These are phyloP conservation scores for Trachelus iudaicus DNA, from an alignment of 2,888 invertebrate species.

Conservation along the genomic window DNA sequence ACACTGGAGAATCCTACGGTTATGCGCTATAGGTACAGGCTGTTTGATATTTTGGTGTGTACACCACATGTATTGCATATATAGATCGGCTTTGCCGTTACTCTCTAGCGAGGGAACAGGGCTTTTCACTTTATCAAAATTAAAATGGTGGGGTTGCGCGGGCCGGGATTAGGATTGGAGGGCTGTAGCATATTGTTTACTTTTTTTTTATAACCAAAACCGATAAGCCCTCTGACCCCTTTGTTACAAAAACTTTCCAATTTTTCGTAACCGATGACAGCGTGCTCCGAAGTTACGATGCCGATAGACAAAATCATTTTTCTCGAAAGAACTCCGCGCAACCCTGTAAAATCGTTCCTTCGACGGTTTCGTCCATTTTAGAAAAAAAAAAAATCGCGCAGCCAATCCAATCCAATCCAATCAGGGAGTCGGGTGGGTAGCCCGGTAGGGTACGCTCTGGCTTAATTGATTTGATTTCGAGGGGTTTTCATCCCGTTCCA, in stretches of 20 bases:
- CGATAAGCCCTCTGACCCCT: neutral
- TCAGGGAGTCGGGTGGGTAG: conserved; percentile 36
- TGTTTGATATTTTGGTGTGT: neutral
- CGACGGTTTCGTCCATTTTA: conserved; percentile 52
- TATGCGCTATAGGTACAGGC: neutral
- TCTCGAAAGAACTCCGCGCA: neutral
- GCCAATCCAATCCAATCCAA: conserved; percentile 49
- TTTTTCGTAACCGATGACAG: neutral
- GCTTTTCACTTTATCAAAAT: neutral
- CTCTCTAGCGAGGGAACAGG: neutral
- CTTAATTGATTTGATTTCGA: conserved; percentile 64
- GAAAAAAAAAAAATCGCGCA: conserved; percentile 28
- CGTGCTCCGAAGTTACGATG: neutral
- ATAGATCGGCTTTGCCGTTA: neutral
- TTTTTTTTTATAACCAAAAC: neutral
- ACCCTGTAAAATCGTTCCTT: neutral
- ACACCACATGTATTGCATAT: neutral
- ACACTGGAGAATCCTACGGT: neutral
- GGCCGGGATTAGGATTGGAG: neutral
- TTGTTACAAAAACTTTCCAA: neutral
- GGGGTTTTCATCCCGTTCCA: conserved; percentile 51
- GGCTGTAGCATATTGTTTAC: neutral
- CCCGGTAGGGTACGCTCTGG: conserved; percentile 36
- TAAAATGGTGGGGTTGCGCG: neutral
- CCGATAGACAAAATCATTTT: neutral